A percentile compares a stretch with the other conserved stretches of the same genome.
Conservation (phyloP, 2,888 invertebrate genomes). For the Sphecodes monilicornis region DNA sequence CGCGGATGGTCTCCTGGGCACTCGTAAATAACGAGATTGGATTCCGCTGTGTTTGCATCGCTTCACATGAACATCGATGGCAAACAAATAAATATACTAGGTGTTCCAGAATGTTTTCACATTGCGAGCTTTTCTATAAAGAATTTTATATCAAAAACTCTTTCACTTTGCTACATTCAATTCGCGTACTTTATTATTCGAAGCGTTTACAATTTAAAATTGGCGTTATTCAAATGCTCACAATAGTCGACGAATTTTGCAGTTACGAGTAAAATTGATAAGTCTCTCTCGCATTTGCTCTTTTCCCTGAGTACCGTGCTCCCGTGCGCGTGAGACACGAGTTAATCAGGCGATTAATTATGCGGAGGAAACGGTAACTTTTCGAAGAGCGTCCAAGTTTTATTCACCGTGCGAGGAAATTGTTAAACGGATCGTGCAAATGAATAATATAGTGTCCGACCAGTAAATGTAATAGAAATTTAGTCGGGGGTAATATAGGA, state of each 20-base stretch:
- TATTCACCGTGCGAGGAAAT: not conserved
- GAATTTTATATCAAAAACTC: not conserved
- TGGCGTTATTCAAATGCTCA: not conserved
- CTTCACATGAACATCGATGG: not conserved
- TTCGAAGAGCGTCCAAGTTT: not conserved
- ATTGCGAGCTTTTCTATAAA: not conserved
- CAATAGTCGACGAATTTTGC: not conserved
- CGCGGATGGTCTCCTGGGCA: not conserved
- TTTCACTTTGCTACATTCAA: not conserved
- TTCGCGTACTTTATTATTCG: not conserved
- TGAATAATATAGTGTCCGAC: not conserved
- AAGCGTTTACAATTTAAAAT: not conserved
- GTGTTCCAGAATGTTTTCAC: not conserved
- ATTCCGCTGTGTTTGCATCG: not conserved
- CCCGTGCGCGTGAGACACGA: not conserved
- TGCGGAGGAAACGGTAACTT: not conserved
- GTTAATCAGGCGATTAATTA: not conserved
- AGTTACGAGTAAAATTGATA: not conserved
- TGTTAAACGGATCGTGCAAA: conserved; percentile 4
- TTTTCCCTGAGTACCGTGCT: not conserved
- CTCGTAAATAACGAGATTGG: not conserved
- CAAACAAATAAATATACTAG: not conserved
- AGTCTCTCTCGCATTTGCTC: not conserved
- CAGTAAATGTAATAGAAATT: conserved; percentile 11
- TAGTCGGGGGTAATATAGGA: conserved; percentile 9